phyloP scores from a whole-genome alignment of 1,140 invertebrate species.

The Coboldia fuscipes region DNA sequence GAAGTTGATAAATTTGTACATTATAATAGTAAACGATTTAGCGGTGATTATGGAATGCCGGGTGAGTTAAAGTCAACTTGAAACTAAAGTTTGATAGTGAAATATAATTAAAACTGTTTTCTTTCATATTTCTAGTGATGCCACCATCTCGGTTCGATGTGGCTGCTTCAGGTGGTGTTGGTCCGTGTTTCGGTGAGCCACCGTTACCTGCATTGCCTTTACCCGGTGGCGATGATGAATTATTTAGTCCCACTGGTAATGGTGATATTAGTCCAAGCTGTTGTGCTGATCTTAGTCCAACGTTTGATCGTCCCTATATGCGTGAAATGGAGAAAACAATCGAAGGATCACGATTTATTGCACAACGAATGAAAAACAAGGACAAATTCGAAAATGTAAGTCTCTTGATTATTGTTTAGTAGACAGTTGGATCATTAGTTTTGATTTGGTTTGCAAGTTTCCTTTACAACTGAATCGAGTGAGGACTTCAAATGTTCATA shows the following conservation, averaged over 20 bases:
- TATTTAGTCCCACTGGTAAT: conserved; percentile 46
- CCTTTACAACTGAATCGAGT: no score
- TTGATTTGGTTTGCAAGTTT: no score
- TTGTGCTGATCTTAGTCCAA: conserved; percentile 47
- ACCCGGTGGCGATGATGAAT: conserved; percentile 52
- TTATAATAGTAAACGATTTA: conserved; percentile 37
- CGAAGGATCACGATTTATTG: conserved; percentile 77
- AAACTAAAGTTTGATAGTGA: neutral
- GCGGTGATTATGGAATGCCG: conserved; percentile 48
- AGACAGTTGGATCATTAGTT: no score
- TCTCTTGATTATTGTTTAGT: conserved; percentile 15
- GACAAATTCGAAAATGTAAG: conserved; percentile 85
- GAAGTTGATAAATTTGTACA: conserved; percentile 45
- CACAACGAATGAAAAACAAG: conserved; percentile 83
- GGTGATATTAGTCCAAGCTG: conserved; percentile 26
- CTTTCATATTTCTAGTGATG: neutral
- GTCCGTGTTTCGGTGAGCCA: conserved; percentile 36
- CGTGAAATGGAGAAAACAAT: conserved; percentile 73
- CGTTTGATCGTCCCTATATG: conserved; percentile 50
- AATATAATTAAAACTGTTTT: no score
- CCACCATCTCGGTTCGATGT: conserved; percentile 29
- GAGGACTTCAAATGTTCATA: no score
- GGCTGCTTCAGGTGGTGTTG: conserved; percentile 25
- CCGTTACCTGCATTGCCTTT: conserved; percentile 44
- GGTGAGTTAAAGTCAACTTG: conserved; percentile 15